Evolutionary conservation across 2,797 vertebrate genomes (phyloP).

Genomic region (Amblyraja radiata): DNA sequence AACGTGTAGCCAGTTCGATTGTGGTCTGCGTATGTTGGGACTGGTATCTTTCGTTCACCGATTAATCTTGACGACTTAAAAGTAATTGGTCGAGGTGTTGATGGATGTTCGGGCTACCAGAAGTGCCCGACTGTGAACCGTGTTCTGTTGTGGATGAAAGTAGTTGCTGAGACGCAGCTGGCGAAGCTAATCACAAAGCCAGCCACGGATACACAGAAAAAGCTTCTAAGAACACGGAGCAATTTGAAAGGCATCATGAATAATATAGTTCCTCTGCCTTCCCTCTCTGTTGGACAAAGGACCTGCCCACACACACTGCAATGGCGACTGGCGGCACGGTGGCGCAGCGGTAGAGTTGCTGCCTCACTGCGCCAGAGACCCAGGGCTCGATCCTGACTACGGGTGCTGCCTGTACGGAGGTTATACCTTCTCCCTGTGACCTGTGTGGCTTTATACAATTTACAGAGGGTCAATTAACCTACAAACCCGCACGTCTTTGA

Average conservation of each 20-base stretch:
- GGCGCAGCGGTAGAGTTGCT: no score
- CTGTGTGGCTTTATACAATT: no score
- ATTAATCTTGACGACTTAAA: background rate
- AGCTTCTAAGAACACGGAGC: background rate
- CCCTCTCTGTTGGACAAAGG: background rate
- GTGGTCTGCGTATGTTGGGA: background rate
- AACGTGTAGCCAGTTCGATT: background rate
- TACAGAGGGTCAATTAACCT: no score
- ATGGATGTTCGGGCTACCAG: background rate
- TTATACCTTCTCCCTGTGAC: no score
- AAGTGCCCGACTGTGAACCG: background rate
- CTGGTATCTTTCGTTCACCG: background rate
- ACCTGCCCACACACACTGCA: background rate
- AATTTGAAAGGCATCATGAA: conserved; percentile 5
- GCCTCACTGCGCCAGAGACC: no score
- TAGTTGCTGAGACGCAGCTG: background rate
- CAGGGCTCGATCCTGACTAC: no score
- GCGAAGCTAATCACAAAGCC: background rate
- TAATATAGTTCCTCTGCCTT: background rate
- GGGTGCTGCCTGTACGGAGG: no score
- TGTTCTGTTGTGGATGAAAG: background rate
- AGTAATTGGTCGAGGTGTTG: background rate
- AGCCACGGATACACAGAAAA: background rate
- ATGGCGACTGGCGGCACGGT: no score
- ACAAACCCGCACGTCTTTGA: no score